These are phyloP conservation scores for Stegophylla sp. DNA, from an alignment of 2,888 invertebrate species.

Conservation along the genomic window DNA sequence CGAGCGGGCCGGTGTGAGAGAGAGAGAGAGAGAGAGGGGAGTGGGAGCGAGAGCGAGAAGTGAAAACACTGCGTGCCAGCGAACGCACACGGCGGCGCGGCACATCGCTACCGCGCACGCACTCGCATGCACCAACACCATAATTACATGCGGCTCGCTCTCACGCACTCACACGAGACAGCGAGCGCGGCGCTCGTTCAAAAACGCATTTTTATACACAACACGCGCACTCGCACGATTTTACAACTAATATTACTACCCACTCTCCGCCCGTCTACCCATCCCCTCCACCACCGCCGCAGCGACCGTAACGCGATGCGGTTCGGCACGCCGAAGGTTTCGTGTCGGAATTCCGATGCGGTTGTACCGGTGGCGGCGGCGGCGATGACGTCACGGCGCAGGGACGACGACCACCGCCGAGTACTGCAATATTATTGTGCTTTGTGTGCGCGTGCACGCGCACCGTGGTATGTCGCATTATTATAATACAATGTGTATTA, in stretches of 20 bases:
- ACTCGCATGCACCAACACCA: neutral
- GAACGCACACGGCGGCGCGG: neutral
- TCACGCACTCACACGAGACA: too few species aligned
- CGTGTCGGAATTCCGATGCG: conserved; percentile 41
- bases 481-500: too few species aligned
- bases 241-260: too few species aligned
- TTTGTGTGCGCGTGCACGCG: conserved; percentile 12
- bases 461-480: conserved; percentile 24
- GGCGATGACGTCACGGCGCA: conserved; percentile 40
- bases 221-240: neutral
- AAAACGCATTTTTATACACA: neutral
- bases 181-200: too few species aligned
- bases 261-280: neutral
- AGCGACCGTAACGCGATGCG: too few species aligned
- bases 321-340: neutral
- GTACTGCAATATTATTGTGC: neutral
- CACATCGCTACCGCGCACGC: neutral
- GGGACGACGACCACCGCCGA: conserved; percentile 20
- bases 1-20: neutral
- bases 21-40: neutral
- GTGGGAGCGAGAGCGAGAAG: conserved; percentile 5
- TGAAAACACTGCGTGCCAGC: neutral
- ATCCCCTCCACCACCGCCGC: neutral
- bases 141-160: too few species aligned
- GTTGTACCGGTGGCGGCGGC: conserved; percentile 15